A percentile compares a stretch with the other conserved stretches of the same genome.
Evolutionary conservation across 2,797 vertebrate species (phyloP).

Genomic region (Bradypodion pumilum): DNA sequence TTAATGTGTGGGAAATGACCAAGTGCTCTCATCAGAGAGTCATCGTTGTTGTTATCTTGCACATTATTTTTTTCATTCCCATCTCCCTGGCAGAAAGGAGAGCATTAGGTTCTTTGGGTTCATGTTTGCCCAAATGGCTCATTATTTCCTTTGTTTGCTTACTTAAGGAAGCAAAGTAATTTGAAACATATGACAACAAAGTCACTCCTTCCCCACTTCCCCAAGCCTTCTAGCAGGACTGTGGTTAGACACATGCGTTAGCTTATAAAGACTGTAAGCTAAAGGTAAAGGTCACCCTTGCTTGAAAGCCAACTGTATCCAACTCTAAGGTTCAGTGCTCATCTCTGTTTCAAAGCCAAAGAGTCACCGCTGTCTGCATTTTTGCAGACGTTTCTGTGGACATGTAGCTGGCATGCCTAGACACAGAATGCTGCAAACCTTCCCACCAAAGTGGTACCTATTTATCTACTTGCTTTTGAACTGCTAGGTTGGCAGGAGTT

Average conservation of each 20-base stretch:
- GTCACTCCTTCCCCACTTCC: too few species aligned
- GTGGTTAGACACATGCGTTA: neutral
- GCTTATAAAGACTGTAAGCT: neutral
- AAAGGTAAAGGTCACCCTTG: neutral
- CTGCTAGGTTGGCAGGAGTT: too few species aligned
- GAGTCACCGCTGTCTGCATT: too few species aligned
- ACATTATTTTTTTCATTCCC: neutral
- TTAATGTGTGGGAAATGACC: neutral
- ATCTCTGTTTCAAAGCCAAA: too few species aligned
- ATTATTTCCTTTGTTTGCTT: neutral
- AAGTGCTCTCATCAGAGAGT: neutral
- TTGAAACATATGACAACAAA: neutral
- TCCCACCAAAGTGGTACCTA: too few species aligned
- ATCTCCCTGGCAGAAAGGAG: conserved; percentile 8
- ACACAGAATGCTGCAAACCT: too few species aligned
- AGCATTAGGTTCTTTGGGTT: neutral
- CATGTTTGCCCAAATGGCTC: conserved; percentile 6
- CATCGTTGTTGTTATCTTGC: neutral
- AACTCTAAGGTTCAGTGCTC: too few species aligned
- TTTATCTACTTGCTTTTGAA: too few species aligned
- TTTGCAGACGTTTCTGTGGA: too few species aligned
- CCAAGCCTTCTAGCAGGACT: neutral
- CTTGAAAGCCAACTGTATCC: too few species aligned
- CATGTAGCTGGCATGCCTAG: too few species aligned
- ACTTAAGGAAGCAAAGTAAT: neutral